Base-by-base conservation (phyloP, 1,140 invertebrate genomes). In the Bilobella aurantiaca region DNA sequence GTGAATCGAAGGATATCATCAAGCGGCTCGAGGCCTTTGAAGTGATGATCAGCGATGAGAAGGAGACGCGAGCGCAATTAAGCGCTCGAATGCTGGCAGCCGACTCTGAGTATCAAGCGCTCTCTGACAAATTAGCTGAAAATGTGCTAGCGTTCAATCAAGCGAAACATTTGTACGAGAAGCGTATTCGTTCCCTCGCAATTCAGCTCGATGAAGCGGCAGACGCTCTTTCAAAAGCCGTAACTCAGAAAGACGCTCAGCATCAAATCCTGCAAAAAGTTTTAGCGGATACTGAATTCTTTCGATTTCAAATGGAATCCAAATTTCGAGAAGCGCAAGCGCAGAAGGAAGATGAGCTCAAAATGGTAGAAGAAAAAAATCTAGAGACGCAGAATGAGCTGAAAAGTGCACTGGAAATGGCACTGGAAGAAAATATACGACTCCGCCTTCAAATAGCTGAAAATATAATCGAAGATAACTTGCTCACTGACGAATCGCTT, bases 1-100 rank as follows among this genome's bases (percentile, higher is more conserved):
- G 29, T 21, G 66, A 73, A 47, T 37, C 57, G 0, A 66, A 70
- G 56, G 59, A 64, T 28, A 34, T 73, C 1, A 67, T 66, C 3
- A 27, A 25, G n/a, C 70, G 69, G 32, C 21, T 73, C 2, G 65
- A 68, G 65, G 34, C 64, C 18, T 70, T 70, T 49, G 68, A 70
- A 61, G 64, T 56, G 32, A 49, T 57, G 1, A 60, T 73, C 2
- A 32, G 30, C 1, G 34, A 53, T 14, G 68, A 73, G 37, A 64
- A 60, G 30, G 29, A 57, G 16, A 28, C 25, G 16, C 18, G 66
- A 31, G 16, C 63, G 28, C 18, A 34, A 32, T 37, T 71, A 3
- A n/a, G 5, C 1, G 18, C 1, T 3, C 58, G 69, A 31, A 34
- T 71, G 2, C 23, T 60, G 21, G 21, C 37, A 25, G 62, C 66